Base-by-base conservation (phyloP, 23 tunicate genomes). In the Halocynthia aurantium region DNA sequence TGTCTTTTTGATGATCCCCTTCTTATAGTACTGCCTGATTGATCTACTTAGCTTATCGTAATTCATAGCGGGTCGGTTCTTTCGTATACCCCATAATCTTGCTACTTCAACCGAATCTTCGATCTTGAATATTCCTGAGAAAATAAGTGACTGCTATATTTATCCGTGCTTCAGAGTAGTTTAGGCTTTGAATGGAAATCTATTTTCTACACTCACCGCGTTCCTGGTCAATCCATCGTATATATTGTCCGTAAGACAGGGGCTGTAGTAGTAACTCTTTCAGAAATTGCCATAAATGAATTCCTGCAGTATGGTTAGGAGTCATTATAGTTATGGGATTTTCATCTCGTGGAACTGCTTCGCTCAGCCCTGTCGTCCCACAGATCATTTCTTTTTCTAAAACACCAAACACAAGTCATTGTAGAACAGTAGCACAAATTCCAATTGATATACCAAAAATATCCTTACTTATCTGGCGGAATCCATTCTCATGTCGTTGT, bases 241-340 rank as follows among this genome's bases (percentile, higher is more conserved):
- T 87, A 76, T 52, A 87, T 18, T 81, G 87, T 11, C 87, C 83
- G 54, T 83, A 87, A 11, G 53, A 52, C n/a, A 85, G 81, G 0
- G 96, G 89, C 69, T 96, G 96, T 22, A 83, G 76, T 50, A 96
- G 77, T 20, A 96, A 83, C 62, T 96, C 94, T 55, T 81, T 86
- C 10, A 96, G 82, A 76, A 96, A 96, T 73, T 92, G 83, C 99
- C 99, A 96, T 52, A 96, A 67, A 71, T 96, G 99, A 62, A 96
- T 96, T 51, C 94, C 82, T 18, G 89, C 77, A 22, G 93, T 83
- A 56, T 93, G 88, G 73, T 91, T 81, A 6, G 98, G 94, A 40
- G 94, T 93, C 78, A 86, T 76, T 8, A 55, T 65, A 6, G 83
- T 19, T 7, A 57, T 50, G 12, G 80, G 21, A 44, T 81, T 64